Evolutionary conservation across 2,113 vertebrate species (phyloP).

Genomic region (Trematomus loennbergii): DNA sequence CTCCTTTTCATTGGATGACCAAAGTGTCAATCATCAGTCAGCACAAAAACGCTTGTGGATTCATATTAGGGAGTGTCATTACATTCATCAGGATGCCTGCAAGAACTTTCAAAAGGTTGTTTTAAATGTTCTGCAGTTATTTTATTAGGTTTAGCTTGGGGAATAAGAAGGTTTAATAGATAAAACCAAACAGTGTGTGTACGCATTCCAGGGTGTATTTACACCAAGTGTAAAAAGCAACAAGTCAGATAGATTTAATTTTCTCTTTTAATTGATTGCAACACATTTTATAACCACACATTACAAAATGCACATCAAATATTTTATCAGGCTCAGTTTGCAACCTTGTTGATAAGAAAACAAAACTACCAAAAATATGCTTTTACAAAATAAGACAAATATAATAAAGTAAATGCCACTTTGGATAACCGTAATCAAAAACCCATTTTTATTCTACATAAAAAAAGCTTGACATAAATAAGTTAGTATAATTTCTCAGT

Average conservation of each 20-base stretch:
- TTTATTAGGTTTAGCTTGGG: not conserved
- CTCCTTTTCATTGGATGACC: constrained; percentile 67
- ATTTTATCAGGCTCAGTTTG: constrained; percentile 98
- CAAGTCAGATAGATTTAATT: constrained; percentile 54
- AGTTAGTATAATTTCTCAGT: constrained; percentile 99
- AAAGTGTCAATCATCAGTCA: constrained; percentile 67
- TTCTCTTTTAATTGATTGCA: constrained; percentile 85
- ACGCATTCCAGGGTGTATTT: not conserved
- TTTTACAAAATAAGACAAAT: constrained; percentile 82
- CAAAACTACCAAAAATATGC: constrained; percentile 89
- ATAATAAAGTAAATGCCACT: constrained; percentile 95
- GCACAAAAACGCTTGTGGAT: constrained; percentile 28
- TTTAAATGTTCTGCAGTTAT: not conserved
- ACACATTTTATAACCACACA: constrained; percentile 88
- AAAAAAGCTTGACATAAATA: constrained; percentile 97
- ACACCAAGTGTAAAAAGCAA: constrained; percentile 49
- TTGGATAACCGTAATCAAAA: constrained; percentile 93
- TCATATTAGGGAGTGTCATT: constrained; percentile 47
- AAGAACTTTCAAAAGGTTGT: not conserved
- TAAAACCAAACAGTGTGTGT: not conserved
- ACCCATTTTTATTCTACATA: constrained; percentile 87
- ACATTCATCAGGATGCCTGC: constrained; percentile 4
- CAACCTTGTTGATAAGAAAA: constrained; percentile 88
- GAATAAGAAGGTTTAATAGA: not conserved
- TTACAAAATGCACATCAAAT: constrained; percentile 89